Base-by-base conservation (phyloP, 2,113 vertebrate genomes). In the Oxyruncus cristatus region DNA sequence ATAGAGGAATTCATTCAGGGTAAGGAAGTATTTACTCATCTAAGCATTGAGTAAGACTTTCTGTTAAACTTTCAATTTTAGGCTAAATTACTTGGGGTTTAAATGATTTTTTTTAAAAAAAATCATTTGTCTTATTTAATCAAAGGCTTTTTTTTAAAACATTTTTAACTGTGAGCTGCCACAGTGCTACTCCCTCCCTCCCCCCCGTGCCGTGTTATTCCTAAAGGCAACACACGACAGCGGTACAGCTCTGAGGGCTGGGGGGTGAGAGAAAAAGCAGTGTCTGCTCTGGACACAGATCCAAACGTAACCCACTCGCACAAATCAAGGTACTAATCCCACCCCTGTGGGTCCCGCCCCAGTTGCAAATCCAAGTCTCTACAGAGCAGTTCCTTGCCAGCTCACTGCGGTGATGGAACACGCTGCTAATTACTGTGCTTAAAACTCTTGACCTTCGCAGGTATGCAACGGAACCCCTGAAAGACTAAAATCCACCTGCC, bases 151-250 rank as follows among this genome's bases (percentile, higher is more conserved):
- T 52, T 18, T 63, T 84, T 24, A 3, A 50, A 81, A 32, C 11
- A 1, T 22, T 74, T 72, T 88, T 44, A 49, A 42, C 33, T 22
- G 23, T 24, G 53, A 72, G 41, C 30, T 81, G 63, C n/a, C 21
- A 12, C 5, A 3, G 50, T 5, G 24, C n/a, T 92, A 32, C 47
- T 71, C 46, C 49, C 42, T 13, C 24, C 77, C n/a, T n/a, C n/a
- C n/a, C n/a, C n/a, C n/a, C n/a, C n/a, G n/a, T 41, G 39, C 22
- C 0, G 0, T 5, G 5, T 18, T 68, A 14, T 20, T 59, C 35
- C 70, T 67, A 33, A 59, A 70, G 49, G 53, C 28, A 73, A 1
- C 27, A 15, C 78, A 9, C 18, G 37, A 1, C 22, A 44, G n/a
- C 1, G 22, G 33, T 8, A 14, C 27, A 20, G 52, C 47, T 82